Percentiles rank a stretch among this genome's conserved stretches.
Evolutionary conservation across 92 coral and sea anemone genomes (phyloP).

Genomic region (Phenganax stokvisi): DNA sequence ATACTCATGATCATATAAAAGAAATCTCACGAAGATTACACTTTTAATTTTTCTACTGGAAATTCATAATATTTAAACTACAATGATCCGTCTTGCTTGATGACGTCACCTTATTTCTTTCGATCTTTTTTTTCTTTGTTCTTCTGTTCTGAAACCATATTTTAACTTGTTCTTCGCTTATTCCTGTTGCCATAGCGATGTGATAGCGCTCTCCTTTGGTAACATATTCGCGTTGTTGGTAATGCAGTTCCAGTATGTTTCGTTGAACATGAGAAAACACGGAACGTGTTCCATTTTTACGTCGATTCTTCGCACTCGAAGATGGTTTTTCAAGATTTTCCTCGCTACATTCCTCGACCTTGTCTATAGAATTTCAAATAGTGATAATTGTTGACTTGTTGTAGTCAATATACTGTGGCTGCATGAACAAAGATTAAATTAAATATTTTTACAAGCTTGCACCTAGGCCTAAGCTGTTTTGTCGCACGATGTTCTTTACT

Average conservation of each 20-base stretch:
- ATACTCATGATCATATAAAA: too few relatives aligned
- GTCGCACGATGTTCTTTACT: too few relatives aligned
- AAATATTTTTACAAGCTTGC: too few relatives aligned
- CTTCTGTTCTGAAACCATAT: conserved; percentile 99
- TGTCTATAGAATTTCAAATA: neutral
- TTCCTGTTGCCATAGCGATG: conserved; percentile 81
- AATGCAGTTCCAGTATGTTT: conserved; percentile 79
- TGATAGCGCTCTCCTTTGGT: conserved; percentile 85
- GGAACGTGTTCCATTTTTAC: conserved; percentile 61
- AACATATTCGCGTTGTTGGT: conserved; percentile 79
- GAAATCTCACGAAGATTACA: neutral
- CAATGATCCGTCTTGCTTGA: conserved; percentile 22
- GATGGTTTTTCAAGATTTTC: neutral
- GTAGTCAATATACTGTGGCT: neutral
- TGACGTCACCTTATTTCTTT: conserved; percentile 44
- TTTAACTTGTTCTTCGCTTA: conserved; percentile 89
- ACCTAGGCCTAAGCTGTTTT: too few relatives aligned
- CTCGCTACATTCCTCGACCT: neutral
- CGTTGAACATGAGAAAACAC: conserved; percentile 93
- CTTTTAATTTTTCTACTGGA: neutral
- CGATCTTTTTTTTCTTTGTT: conserved; percentile 77
- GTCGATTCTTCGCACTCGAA: neutral
- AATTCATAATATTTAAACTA: conserved; percentile 6
- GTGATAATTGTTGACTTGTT: too few relatives aligned
- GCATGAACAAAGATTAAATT: too few relatives aligned